A percentile compares a stretch with the other conserved stretches of the same genome.
phyloP scores from a whole-genome alignment of 2,113 vertebrate genomes.

The Arothron firmamentum region DNA sequence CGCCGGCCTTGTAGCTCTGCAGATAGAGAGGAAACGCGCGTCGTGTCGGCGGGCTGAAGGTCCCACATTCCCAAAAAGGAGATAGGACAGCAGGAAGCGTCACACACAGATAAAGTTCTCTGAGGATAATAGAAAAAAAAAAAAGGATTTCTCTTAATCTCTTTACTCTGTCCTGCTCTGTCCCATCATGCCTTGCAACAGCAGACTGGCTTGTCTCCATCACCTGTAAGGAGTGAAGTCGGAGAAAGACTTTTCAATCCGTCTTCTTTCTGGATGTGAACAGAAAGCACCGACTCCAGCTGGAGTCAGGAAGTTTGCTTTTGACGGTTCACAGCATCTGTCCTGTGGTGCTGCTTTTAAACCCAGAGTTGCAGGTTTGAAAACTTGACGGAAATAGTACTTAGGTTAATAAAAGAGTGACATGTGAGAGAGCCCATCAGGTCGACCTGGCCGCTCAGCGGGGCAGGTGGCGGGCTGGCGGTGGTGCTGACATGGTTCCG shows the following conservation, averaged over 20 bases:
- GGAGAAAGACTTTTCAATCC: slow-evolving; percentile 58
- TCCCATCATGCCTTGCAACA: slow-evolving; percentile 40
- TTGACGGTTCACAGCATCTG: neutral
- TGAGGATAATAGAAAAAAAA: slow-evolving; percentile 44
- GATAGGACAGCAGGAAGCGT: slow-evolving; percentile 33
- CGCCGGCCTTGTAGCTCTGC: slow-evolving; percentile 40
- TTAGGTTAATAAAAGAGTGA: slow-evolving; percentile 38
- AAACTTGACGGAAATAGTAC: slow-evolving; percentile 11
- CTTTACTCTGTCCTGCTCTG: slow-evolving; percentile 30
- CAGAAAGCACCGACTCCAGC: neutral
- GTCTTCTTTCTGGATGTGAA: slow-evolving; percentile 20
- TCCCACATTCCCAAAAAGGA: slow-evolving; percentile 40
- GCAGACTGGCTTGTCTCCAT: slow-evolving; percentile 39
- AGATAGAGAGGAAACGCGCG: slow-evolving; percentile 34
- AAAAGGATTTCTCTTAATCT: slow-evolving; percentile 55
- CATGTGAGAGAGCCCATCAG: neutral
- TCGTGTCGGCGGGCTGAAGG: slow-evolving; percentile 29
- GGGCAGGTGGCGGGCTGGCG: slow-evolving; percentile 22
- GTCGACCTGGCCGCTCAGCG: slow-evolving; percentile 8
- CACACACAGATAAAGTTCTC: slow-evolving; percentile 52
- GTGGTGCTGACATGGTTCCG: slow-evolving; percentile 21
- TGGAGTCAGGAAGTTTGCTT: neutral
- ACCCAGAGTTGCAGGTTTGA: neutral
- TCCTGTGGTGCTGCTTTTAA: neutral
- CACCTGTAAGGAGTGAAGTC: slow-evolving; percentile 42